Evolutionary conservation across 2,113 vertebrate genomes (phyloP).

Genomic region (Vulpes lagopus): DNA sequence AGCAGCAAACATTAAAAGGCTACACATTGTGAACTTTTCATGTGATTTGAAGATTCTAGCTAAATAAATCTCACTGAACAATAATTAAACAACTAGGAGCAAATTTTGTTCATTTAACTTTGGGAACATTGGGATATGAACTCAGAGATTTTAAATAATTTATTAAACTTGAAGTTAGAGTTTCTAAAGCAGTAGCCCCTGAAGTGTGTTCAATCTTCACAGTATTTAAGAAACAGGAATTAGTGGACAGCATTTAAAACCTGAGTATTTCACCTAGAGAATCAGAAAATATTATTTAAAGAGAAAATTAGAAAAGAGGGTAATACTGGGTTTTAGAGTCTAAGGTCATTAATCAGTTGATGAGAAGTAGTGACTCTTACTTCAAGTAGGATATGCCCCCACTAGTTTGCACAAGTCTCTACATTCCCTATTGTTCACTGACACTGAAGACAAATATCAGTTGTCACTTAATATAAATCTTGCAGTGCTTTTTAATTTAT

Average conservation of each 20-base stretch:
- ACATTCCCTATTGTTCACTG: neutral
- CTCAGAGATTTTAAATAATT: neutral
- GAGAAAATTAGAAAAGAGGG: neutral
- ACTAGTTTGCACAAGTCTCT: neutral
- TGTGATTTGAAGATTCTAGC: neutral
- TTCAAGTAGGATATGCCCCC: neutral
- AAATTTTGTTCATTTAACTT: neutral
- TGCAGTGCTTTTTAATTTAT: neutral
- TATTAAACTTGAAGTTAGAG: neutral
- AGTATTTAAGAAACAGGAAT: neutral
- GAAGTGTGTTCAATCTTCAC: neutral
- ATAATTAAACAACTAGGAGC: neutral
- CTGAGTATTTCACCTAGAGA: neutral
- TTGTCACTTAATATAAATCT: neutral
- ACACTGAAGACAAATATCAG: neutral
- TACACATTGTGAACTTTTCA: neutral
- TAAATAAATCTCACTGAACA: neutral
- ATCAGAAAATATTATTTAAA: neutral
- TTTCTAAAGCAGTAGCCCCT: neutral
- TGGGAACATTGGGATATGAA: neutral
- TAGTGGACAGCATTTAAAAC: neutral
- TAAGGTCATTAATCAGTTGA: neutral
- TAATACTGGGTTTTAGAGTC: neutral
- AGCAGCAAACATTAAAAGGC: neutral
- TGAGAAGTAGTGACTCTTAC: neutral